Evolutionary conservation across 1,140 invertebrate genomes (phyloP).

Genomic region (Ladona fulva): DNA sequence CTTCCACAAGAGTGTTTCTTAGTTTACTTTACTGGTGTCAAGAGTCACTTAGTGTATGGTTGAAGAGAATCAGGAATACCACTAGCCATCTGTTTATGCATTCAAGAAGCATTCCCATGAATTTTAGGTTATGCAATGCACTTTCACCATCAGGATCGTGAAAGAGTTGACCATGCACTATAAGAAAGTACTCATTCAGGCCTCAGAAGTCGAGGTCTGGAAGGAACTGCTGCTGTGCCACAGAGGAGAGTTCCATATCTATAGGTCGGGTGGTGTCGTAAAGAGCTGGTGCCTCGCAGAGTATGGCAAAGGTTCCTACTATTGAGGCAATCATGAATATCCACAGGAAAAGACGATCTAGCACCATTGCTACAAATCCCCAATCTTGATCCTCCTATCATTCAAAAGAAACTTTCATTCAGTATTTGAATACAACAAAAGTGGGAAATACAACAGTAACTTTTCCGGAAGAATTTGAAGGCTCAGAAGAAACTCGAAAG

Average conservation of each 20-base stretch:
- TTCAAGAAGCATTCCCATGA: constrained; percentile 1
- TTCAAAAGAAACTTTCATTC: constrained; percentile 3
- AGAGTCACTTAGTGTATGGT: not conserved
- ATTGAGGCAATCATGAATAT: constrained; percentile 89
- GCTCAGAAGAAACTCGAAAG: too few species aligned
- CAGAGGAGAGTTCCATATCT: constrained; percentile 74
- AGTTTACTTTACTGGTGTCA: not conserved
- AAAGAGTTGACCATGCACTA: constrained; percentile 4
- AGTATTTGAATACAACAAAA: constrained; percentile 15
- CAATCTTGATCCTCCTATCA: constrained; percentile 92
- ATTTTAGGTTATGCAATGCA: constrained; percentile 7
- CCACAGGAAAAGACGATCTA: constrained; percentile 94
- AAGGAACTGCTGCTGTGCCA: constrained; percentile 65
- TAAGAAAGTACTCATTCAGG: constrained; percentile 1
- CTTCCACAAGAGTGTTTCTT: not conserved
- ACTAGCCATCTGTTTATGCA: not conserved
- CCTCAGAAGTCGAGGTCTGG: constrained; percentile 38
- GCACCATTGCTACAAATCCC: constrained; percentile 98
- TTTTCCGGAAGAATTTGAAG: too few species aligned
- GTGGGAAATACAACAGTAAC: not conserved
- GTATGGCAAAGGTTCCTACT: constrained; percentile 76
- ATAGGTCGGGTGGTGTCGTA: constrained; percentile 86
- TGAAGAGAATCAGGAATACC: not conserved
- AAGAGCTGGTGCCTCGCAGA: constrained; percentile 81
- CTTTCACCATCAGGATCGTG: not conserved